These are phyloP conservation scores for Chanos chanos DNA, from an alignment of 2,797 vertebrate species.

Conservation along the genomic window DNA sequence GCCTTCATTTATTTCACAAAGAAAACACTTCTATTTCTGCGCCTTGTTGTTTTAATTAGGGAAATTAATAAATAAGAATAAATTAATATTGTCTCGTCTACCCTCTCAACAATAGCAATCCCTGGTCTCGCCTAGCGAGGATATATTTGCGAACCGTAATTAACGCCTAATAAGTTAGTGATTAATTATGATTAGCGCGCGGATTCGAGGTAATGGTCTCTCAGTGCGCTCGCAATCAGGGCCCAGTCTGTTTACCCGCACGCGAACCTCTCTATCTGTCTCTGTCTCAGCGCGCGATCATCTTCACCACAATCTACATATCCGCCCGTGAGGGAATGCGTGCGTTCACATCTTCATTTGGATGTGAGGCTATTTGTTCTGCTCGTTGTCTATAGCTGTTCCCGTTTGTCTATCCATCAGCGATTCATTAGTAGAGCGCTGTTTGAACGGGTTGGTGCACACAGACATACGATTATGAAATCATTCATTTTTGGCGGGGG, in stretches of 20 bases:
- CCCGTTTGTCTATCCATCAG: conserved; percentile 64
- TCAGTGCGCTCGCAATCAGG: conserved; percentile 76
- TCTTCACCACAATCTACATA: conserved; percentile 64
- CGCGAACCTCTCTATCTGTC: conserved; percentile 65
- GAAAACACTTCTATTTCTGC: conserved; percentile 71
- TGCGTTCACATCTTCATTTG: conserved; percentile 60
- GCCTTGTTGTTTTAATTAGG: conserved; percentile 82
- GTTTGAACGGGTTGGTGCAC: conserved; percentile 39
- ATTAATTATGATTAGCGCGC: conserved; percentile 81
- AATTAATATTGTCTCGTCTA: conserved; percentile 72
- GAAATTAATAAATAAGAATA: conserved; percentile 82
- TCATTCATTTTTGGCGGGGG: conserved; percentile 20
- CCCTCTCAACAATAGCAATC: conserved; percentile 53
- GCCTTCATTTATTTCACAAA: conserved; percentile 72
- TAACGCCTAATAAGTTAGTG: conserved; percentile 83
- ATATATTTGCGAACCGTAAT: conserved; percentile 77
- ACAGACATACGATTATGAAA: conserved; percentile 37
- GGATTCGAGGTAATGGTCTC: conserved; percentile 75
- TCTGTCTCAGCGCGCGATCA: conserved; percentile 60
- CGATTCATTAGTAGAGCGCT: conserved; percentile 56
- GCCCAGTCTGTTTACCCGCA: conserved; percentile 72
- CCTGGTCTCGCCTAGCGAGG: conserved; percentile 59
- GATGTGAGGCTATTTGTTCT: conserved; percentile 68
- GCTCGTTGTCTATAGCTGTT: conserved; percentile 49
- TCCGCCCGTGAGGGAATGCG: conserved; percentile 49